Conservation (phyloP, 2,113 vertebrate species). For the Spea bombifrons region DNA sequence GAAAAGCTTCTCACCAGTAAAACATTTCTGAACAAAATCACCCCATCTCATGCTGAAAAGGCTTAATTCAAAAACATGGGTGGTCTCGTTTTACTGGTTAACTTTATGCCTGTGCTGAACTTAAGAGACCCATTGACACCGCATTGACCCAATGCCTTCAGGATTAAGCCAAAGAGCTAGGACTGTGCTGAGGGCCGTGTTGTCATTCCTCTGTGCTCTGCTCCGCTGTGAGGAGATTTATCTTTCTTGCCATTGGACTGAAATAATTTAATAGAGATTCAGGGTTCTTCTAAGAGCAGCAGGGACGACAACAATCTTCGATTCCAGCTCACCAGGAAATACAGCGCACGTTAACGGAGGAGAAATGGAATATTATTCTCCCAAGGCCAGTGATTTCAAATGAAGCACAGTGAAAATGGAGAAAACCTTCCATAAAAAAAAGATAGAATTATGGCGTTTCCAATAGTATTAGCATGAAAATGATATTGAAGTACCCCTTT, state of each 20-base stretch:
- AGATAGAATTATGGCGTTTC: too few species aligned
- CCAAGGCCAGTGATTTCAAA: too few species aligned
- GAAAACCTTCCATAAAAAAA: too few species aligned
- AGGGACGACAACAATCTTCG: too few species aligned
- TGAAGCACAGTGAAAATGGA: too few species aligned
- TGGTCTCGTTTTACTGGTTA: conserved; percentile 57
- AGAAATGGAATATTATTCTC: too few species aligned
- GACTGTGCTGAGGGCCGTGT: conserved; percentile 45
- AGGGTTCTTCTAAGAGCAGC: too few species aligned
- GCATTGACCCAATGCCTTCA: conserved; percentile 59
- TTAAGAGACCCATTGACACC: conserved; percentile 56
- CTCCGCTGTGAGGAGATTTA: conserved; percentile 16
- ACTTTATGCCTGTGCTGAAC: conserved; percentile 57
- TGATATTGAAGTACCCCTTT: too few species aligned
- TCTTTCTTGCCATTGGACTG: conserved; percentile 16
- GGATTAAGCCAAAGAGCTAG: conserved; percentile 53
- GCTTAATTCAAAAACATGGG: conserved; percentile 61
- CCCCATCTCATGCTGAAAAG: conserved; percentile 34
- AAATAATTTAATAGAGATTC: not conserved
- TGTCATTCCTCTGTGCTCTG: conserved; percentile 29
- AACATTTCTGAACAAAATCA: conserved; percentile 52
- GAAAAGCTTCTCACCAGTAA: conserved; percentile 36
- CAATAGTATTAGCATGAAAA: too few species aligned
- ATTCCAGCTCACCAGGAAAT: too few species aligned
- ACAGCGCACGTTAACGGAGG: too few species aligned